Evolutionary conservation across 2,797 vertebrate species (phyloP).

Genomic region (Iguana delicatissima): DNA sequence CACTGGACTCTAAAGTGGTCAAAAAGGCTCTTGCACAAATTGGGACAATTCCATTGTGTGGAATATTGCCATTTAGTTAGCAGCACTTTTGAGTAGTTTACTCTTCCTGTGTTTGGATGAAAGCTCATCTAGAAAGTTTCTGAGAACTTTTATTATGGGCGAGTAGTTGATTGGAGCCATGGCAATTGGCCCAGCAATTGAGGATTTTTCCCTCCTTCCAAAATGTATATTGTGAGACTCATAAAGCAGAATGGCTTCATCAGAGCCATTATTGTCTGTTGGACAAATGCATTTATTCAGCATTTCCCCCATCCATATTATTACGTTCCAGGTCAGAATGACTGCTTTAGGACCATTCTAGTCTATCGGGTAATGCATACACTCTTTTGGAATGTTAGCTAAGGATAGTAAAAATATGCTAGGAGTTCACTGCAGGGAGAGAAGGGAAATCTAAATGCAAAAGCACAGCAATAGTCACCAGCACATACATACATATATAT

Average conservation of each 20-base stretch:
- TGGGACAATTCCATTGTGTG: neutral
- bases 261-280: constrained; percentile 73
- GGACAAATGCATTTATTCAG: constrained; percentile 62
- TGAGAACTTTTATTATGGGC: constrained; percentile 75
- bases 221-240: constrained; percentile 72
- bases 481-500: constrained; percentile 57
- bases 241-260: constrained; percentile 69
- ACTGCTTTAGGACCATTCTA: constrained; percentile 74
- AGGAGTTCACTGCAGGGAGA: constrained; percentile 66
- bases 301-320: constrained; percentile 71
- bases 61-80: constrained; percentile 63
- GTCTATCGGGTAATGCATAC: constrained; percentile 69
- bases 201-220: constrained; percentile 51
- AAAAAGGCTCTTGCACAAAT: neutral
- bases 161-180: constrained; percentile 69
- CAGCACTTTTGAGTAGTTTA: constrained; percentile 67
- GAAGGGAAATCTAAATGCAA: constrained; percentile 61
- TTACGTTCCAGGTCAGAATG: constrained; percentile 70
- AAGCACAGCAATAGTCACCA: constrained; percentile 10
- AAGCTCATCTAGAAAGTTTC: constrained; percentile 73
- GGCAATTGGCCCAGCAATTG: constrained; percentile 74
- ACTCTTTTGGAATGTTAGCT: constrained; percentile 63
- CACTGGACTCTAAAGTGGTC: neutral
- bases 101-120: constrained; percentile 71
- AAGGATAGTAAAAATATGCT: constrained; percentile 71